Evolutionary conservation across 2,888 invertebrate genomes (phyloP).

Genomic region (Bellardia bayeri): DNA sequence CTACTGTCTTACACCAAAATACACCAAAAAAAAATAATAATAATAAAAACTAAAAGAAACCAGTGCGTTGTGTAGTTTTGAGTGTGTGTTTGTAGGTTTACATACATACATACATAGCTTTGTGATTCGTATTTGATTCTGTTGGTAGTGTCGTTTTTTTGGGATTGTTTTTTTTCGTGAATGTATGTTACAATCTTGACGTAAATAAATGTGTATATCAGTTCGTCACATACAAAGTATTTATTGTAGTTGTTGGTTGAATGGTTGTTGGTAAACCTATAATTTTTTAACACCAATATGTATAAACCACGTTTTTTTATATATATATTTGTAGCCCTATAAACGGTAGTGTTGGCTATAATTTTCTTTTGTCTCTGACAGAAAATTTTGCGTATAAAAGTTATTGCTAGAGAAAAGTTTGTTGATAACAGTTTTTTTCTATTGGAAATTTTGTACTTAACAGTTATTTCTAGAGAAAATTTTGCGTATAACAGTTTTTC

Average conservation of each 20-base stretch:
- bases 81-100: background rate
- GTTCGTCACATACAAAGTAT: conserved; percentile 64
- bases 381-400: background rate
- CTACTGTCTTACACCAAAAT: conserved; percentile 73
- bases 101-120: too few relatives aligned
- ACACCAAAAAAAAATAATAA: conserved; percentile 2
- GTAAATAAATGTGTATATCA: conserved; percentile 70
- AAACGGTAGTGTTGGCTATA: conserved; percentile 22
- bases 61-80: conserved; percentile 59
- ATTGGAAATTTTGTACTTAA: background rate
- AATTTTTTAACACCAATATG: conserved; percentile 73
- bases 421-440: background rate
- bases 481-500: too few relatives aligned
- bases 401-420: background rate
- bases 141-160: conserved; percentile 54
- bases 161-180: conserved; percentile 23
- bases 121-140: conserved; percentile 55
- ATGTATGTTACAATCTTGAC: conserved; percentile 70
- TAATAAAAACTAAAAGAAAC: conserved; percentile 30
- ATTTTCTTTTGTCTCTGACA: background rate
- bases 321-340: conserved; percentile 49
- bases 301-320: conserved; percentile 55
- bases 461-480: background rate
- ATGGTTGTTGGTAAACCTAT: conserved; percentile 73
- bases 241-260: conserved; percentile 63